Base-by-base conservation (phyloP, 2,888 invertebrate genomes). In the Esperia sulphurella region DNA sequence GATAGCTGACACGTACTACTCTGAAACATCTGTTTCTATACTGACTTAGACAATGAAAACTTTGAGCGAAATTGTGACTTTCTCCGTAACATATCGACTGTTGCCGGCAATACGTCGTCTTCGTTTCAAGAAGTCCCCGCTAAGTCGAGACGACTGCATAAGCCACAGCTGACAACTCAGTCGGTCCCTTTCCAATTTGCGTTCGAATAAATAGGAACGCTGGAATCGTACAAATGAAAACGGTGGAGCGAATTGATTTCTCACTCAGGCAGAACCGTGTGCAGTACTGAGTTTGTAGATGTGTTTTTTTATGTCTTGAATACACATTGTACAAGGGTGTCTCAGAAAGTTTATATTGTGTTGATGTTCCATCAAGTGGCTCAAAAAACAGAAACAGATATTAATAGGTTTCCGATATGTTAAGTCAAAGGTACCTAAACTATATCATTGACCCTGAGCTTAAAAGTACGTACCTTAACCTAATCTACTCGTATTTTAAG, bases 201-300 rank as follows among this genome's bases (percentile, higher is more conserved):
- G 81, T 81, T 78, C 76, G 79, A 79, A 83, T 82, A 86, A 86
- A 87, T 84, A 81, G 80, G 76, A 83, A 75, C 71, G 78, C 78
- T 80, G 71, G 78, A 76, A 81, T 83, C 80, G 78, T 80, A 87
- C 83, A 83, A 87, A 86, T 86, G 85, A 85, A 86, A 84, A 78
- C 75, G 83, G 78, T 78, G 78, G 83, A 83, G 82, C 84, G 81
- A 86, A 86, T 87, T 87, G 87, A 85, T 86, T 87, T 85, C 86
- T 84, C 85, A 83, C 82, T 83, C 82, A 83, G 79, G 82, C 72
- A 82, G 80, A 81, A 81, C 79, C 44, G 43, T 41, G 46, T 12
- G 48, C 41, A 2, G 42, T 46, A 13, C 46, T 49, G 46, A 35
- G 46, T 49, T 45, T 45, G 31, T 30, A 41, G 48, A 44, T 41